Evolutionary conservation across 2,888 invertebrate species (phyloP).

Genomic region (Papilio gigon): DNA sequence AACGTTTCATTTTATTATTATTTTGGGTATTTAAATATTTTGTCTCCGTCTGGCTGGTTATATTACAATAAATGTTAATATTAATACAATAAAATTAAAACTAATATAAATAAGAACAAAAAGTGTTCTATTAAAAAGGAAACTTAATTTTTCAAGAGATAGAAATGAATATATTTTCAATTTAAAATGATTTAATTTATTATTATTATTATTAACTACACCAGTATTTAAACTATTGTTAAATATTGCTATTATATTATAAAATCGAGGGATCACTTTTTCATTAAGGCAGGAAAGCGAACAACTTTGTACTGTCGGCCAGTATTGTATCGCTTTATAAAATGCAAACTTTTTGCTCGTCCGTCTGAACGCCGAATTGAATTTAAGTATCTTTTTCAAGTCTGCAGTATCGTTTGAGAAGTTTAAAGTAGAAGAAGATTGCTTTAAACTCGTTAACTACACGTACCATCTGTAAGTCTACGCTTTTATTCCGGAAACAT

Average conservation of each 20-base stretch:
- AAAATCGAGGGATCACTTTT: background rate
- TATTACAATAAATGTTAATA: no score
- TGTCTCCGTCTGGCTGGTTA: no score
- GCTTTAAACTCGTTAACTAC: conserved; percentile 23
- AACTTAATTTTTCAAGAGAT: background rate
- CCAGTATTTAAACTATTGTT: no score
- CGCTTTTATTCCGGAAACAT: background rate
- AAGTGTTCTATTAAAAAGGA: conserved; percentile 29
- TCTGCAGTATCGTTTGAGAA: conserved; percentile 34
- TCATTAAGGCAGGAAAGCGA: background rate
- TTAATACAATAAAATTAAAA: no score
- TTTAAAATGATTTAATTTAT: background rate
- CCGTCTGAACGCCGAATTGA: conserved; percentile 31
- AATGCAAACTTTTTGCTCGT: conserved; percentile 25
- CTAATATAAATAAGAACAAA: no score
- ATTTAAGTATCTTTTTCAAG: conserved; percentile 40
- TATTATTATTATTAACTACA: no score
- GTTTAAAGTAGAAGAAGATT: conserved; percentile 37
- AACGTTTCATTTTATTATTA: no score
- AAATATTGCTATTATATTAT: no score
- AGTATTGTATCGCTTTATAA: conserved; percentile 1
- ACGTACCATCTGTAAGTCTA: conserved; percentile 14
- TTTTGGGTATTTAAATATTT: no score
- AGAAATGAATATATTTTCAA: background rate
- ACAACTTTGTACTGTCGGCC: background rate